Evolutionary conservation across 2,797 vertebrate species (phyloP).

Genomic region (Phrynocephalus forsythii): DNA sequence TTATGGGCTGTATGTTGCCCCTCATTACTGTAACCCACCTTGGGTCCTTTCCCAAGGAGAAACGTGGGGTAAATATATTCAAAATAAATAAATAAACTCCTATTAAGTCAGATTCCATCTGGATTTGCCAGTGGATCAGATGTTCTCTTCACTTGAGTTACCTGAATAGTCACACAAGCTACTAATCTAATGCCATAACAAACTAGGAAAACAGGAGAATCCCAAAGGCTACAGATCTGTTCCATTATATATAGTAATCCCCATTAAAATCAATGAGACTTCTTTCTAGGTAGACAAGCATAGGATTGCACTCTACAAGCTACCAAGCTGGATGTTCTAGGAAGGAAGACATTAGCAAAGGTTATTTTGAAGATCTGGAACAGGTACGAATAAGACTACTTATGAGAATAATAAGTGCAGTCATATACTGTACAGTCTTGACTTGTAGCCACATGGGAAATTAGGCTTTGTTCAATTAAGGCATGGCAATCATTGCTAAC

Average conservation of each 20-base stretch:
- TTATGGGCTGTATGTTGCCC: too few relatives aligned
- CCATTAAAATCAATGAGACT: too few relatives aligned
- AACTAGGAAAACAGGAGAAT: neutral
- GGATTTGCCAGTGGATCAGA: too few relatives aligned
- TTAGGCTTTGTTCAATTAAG: neutral
- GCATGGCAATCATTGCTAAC: too few relatives aligned
- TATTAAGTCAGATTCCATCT: too few relatives aligned
- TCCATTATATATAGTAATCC: too few relatives aligned
- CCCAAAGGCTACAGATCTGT: neutral
- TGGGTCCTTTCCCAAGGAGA: too few relatives aligned
- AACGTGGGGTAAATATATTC: too few relatives aligned
- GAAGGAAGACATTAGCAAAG: neutral
- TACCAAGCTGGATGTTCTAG: neutral
- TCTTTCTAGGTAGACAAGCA: too few relatives aligned
- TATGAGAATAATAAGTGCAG: neutral
- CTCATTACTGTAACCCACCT: too few relatives aligned
- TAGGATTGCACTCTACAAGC: neutral
- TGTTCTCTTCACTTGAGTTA: neutral
- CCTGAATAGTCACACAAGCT: neutral
- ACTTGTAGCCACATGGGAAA: neutral
- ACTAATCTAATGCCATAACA: neutral
- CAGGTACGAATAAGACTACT: neutral
- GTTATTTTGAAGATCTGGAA: conserved; percentile 6
- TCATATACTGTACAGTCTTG: neutral
- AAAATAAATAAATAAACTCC: too few relatives aligned